Percentiles rank a stretch among this genome's conserved stretches.
Evolutionary conservation across 2,113 vertebrate genomes (phyloP).

Genomic region (Nycticryphes semicollaris): DNA sequence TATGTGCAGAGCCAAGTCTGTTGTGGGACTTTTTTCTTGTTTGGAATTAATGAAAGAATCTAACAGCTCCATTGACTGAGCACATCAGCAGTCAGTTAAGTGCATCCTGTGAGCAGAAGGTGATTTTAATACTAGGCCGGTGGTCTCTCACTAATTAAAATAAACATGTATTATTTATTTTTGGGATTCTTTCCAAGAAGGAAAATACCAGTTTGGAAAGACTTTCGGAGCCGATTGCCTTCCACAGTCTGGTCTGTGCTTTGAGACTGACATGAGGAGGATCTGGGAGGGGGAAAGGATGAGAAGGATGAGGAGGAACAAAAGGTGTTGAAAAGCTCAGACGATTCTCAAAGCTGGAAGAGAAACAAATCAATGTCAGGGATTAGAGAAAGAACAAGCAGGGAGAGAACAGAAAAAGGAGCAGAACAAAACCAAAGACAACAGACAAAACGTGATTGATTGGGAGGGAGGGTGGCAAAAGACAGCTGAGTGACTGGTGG

Average conservation of each 20-base stretch:
- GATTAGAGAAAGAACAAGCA: conserved; percentile 22
- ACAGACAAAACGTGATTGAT: conserved; percentile 11
- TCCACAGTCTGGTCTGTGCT: neutral
- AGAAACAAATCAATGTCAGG: conserved; percentile 42
- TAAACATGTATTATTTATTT: neutral
- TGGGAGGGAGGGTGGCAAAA: neutral
- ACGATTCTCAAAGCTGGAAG: neutral
- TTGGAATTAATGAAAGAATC: conserved; percentile 2
- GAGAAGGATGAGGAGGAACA: neutral
- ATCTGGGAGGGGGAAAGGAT: neutral
- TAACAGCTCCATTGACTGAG: neutral
- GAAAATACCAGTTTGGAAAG: neutral
- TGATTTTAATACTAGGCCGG: conserved; percentile 28
- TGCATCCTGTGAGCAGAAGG: conserved; percentile 28
- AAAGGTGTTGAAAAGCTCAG: conserved; percentile 14
- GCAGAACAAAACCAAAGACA: neutral
- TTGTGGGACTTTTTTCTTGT: neutral
- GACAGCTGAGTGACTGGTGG: conserved; percentile 5
- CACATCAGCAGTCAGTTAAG: neutral
- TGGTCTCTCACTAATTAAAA: conserved; percentile 43
- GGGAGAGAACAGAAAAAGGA: conserved; percentile 33
- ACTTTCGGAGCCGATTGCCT: neutral
- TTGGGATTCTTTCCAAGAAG: conserved; percentile 35
- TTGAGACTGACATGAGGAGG: neutral
- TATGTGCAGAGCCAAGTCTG: neutral